These are phyloP conservation scores for Meloidogyne chitwoodi DNA, from an alignment of 1,140 invertebrate genomes.

Conservation along the genomic window DNA sequence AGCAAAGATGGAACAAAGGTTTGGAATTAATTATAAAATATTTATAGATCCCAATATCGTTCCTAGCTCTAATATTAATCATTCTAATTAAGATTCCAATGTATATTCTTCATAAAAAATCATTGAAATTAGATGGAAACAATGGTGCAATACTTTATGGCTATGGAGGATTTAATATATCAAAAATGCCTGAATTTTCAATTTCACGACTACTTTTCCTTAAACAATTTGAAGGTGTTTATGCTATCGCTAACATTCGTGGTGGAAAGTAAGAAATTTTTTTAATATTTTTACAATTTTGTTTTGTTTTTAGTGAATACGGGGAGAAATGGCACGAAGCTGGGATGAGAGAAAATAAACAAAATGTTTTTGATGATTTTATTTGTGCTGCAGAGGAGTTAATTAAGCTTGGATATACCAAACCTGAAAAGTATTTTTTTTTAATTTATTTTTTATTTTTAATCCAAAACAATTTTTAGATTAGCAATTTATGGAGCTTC, in stretches of 20 bases:
- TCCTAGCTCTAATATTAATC: neutral
- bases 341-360: slow-evolving; percentile 84
- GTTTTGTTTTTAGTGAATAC: slow-evolving; percentile 69
- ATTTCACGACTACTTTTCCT: slow-evolving; percentile 80
- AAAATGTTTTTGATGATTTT: slow-evolving; percentile 97
- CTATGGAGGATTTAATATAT: slow-evolving; percentile 94
- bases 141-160: slow-evolving; percentile 83
- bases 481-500: slow-evolving; percentile 86
- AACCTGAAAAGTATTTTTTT: slow-evolving; percentile 64
- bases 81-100: slow-evolving; percentile 72
- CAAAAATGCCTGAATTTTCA: slow-evolving; percentile 78
- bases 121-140: slow-evolving; percentile 68
- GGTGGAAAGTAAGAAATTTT: slow-evolving; percentile 76
- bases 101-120: slow-evolving; percentile 85
- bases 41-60: slow-evolving; percentile 1
- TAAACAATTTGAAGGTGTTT: slow-evolving; percentile 79
- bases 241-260: slow-evolving; percentile 86
- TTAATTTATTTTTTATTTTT: neutral
- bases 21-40: neutral
- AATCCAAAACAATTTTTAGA: slow-evolving; percentile 44
- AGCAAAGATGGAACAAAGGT: slow-evolving; percentile 87
- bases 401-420: slow-evolving; percentile 76
- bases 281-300: slow-evolving; percentile 30
- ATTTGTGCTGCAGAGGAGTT: slow-evolving; percentile 85
- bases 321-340: slow-evolving; percentile 93